phyloP scores from a whole-genome alignment of 2,113 vertebrate genomes.

The Rhinoderma darwinii region DNA sequence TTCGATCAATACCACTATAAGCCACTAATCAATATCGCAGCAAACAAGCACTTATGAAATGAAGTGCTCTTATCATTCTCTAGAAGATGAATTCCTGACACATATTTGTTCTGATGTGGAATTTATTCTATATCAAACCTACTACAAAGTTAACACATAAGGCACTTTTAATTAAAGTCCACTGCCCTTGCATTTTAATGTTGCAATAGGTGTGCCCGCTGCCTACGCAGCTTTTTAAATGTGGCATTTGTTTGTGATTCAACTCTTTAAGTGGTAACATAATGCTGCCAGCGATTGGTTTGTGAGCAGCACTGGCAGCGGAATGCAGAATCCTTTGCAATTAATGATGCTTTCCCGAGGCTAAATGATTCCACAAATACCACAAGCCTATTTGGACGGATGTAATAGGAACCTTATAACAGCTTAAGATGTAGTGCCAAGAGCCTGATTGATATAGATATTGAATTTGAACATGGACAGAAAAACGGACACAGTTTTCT shows the following conservation, averaged over 20 bases:
- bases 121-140: constrained; percentile 28
- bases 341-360: constrained; percentile 47
- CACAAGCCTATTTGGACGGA: constrained; percentile 47
- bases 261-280: constrained; percentile 12
- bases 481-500: constrained; percentile 7
- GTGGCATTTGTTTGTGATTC: constrained; percentile 29
- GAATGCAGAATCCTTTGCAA: constrained; percentile 38
- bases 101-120: constrained; percentile 35
- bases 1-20: constrained; percentile 46
- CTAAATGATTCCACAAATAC: constrained; percentile 54
- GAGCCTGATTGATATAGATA: constrained; percentile 23
- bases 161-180: constrained; percentile 50
- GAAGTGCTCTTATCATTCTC: constrained; percentile 54
- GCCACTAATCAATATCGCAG: constrained; percentile 54
- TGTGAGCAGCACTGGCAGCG: constrained; percentile 25
- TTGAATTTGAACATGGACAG: background rate
- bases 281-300: constrained; percentile 39
- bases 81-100: constrained; percentile 48
- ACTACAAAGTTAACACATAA: constrained; percentile 16
- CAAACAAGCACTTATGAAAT: constrained; percentile 51
- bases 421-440: constrained; percentile 31
- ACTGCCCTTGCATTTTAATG: constrained; percentile 30
- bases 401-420: constrained; percentile 31
- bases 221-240: constrained; percentile 28
- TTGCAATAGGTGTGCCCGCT: constrained; percentile 16